phyloP scores from a whole-genome alignment of 2,888 invertebrate species.

The Geotrupes spiniger region DNA sequence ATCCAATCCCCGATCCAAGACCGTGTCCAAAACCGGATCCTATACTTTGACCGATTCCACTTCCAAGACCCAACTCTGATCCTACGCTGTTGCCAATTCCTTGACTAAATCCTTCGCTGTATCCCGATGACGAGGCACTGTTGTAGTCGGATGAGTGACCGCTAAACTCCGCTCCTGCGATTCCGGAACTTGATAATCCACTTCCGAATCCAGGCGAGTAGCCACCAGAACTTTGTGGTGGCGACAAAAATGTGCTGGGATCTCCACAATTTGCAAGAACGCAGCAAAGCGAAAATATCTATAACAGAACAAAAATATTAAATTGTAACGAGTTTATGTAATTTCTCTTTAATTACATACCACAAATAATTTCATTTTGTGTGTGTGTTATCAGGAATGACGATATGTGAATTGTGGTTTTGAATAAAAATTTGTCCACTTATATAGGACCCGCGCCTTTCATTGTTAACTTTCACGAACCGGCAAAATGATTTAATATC shows the following conservation, averaged over 20 bases:
- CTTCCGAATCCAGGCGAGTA: constrained; percentile 10
- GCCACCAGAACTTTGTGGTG: constrained; percentile 8
- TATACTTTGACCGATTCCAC: too few species aligned
- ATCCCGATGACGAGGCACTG: too few species aligned
- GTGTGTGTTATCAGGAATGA: constrained; percentile 1
- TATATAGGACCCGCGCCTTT: constrained; percentile 14
- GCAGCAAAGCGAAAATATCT: constrained; percentile 9
- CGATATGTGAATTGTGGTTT: background rate
- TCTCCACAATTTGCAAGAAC: constrained; percentile 9
- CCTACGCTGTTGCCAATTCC: too few species aligned
- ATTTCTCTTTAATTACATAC: constrained; percentile 7
- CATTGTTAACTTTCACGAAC: constrained; percentile 14
- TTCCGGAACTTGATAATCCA: constrained; percentile 5
- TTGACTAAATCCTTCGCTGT: too few species aligned
- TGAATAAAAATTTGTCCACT: constrained; percentile 1
- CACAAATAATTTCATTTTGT: constrained; percentile 14
- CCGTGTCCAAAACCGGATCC: too few species aligned
- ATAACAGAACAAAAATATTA: too few species aligned
- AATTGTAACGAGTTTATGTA: too few species aligned
- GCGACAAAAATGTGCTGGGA: constrained; percentile 10
- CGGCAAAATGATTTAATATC: background rate
- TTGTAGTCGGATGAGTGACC: too few species aligned
- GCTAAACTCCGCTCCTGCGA: background rate
- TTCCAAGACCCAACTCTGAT: too few species aligned
- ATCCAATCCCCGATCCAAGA: constrained; percentile 1